Evolutionary conservation across 2,797 vertebrate genomes (phyloP).

Genomic region (Rhadinocentrus ornatus): DNA sequence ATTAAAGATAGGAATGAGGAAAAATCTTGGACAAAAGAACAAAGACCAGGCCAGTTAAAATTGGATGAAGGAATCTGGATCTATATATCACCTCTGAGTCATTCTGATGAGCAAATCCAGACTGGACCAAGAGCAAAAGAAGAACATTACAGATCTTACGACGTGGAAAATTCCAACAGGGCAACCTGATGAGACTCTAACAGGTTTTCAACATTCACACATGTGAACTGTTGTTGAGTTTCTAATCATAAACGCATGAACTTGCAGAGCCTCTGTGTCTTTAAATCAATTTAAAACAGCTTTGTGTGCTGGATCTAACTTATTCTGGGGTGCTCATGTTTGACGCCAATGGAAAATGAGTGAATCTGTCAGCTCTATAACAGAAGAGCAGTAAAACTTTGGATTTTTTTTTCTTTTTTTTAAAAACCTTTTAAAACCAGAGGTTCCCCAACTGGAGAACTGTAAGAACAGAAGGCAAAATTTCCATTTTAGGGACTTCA

Average conservation of each 20-base stretch:
- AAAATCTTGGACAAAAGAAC: constrained; percentile 8
- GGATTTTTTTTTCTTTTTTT: constrained; percentile 11
- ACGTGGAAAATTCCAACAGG: constrained; percentile 59
- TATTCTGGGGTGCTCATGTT: constrained; percentile 10
- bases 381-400: constrained; percentile 13
- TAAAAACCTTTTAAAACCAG: neutral
- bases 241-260: constrained; percentile 39
- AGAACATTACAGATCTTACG: constrained; percentile 45
- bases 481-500: neutral
- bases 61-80: constrained; percentile 48
- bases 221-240: constrained; percentile 26
- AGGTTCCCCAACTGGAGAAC: neutral
- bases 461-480: neutral
- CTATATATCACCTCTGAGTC: constrained; percentile 62
- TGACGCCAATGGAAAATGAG: constrained; percentile 37
- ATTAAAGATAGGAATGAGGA: constrained; percentile 42
- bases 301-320: constrained; percentile 14
- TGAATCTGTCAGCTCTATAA: constrained; percentile 22
- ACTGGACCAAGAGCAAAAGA: constrained; percentile 48
- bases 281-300: constrained; percentile 8
- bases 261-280: constrained; percentile 11
- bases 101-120: constrained; percentile 41
- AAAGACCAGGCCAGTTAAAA: constrained; percentile 29
- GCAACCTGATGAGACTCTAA: constrained; percentile 26
- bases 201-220: constrained; percentile 40